A percentile compares a stretch with the other conserved stretches of the same genome.
Evolutionary conservation across 2,888 invertebrate genomes (phyloP).

Genomic region (Seira musarum): DNA sequence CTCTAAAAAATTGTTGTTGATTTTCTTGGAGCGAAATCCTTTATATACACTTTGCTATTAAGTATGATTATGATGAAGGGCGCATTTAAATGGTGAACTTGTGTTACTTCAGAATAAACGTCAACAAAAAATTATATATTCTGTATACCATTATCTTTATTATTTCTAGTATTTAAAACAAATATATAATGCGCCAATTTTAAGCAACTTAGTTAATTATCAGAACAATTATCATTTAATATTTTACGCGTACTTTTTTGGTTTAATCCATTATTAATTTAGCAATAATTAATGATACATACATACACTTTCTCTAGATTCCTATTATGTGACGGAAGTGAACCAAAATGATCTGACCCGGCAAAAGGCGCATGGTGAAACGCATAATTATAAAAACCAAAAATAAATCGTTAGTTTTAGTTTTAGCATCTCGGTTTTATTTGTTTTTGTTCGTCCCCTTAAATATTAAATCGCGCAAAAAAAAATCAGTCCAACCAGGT

Average conservation of each 20-base stretch:
- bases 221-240: not conserved
- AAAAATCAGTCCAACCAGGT: not conserved
- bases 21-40: slow-evolving; percentile 5
- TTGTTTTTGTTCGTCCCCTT: not conserved
- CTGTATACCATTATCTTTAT: slow-evolving; percentile 15
- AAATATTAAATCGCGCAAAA: not conserved
- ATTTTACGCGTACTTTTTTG: not conserved
- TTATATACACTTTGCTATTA: slow-evolving; percentile 5
- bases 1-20: not conserved
- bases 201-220: not conserved
- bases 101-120: not conserved
- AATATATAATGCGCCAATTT: not conserved
- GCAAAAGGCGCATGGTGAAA: not conserved
- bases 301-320: not conserved
- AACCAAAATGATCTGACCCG: slow-evolving; percentile 2
- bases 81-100: not conserved
- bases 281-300: no score
- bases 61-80: not conserved
- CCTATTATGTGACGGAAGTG: not conserved
- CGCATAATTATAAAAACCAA: no score
- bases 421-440: not conserved
- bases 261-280: not conserved
- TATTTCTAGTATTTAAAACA: slow-evolving; percentile 11
- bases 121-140: not conserved
- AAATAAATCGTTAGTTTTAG: not conserved